Percentiles rank a stretch among this genome's conserved stretches.
phyloP scores from a whole-genome alignment of 2,113 vertebrate genomes.

The Orthonyx spaldingii region DNA sequence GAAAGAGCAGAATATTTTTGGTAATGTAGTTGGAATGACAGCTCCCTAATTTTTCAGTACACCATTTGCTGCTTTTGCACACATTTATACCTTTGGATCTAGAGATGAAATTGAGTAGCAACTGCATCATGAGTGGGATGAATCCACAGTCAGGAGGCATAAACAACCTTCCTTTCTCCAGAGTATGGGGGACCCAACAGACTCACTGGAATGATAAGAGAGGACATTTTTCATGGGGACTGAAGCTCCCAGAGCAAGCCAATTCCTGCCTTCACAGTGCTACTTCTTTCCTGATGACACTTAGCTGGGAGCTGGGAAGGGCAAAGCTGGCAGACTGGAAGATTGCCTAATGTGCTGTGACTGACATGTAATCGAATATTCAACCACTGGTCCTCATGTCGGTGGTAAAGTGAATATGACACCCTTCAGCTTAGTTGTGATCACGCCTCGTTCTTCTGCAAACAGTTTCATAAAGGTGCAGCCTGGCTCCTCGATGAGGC shows the following conservation, averaged over 20 bases:
- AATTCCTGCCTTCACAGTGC: background rate
- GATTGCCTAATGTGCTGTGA: slow-evolving; percentile 68
- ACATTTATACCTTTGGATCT: background rate
- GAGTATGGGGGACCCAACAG: background rate
- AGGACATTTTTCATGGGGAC: background rate
- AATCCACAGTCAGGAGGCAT: background rate
- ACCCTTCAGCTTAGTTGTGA: slow-evolving; percentile 49
- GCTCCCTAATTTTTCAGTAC: background rate
- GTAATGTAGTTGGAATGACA: background rate
- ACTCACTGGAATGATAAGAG: background rate
- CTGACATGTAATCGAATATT: slow-evolving; percentile 64
- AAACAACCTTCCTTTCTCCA: background rate
- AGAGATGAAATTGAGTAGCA: background rate
- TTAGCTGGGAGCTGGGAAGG: slow-evolving; percentile 53
- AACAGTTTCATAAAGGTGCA: slow-evolving; percentile 52
- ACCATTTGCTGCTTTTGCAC: background rate
- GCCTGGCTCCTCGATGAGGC: background rate
- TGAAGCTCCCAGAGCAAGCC: background rate
- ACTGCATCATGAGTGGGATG: background rate
- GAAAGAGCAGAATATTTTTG: slow-evolving; percentile 23
- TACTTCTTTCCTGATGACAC: slow-evolving; percentile 46
- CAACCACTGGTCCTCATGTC: slow-evolving; percentile 55
- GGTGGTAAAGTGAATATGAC: slow-evolving; percentile 31
- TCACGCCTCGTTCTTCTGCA: slow-evolving; percentile 47
- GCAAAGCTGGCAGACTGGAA: slow-evolving; percentile 65